Evolutionary conservation across 2,888 invertebrate genomes (phyloP), one percentile per base, ranked within the genome.

Genomic region (Fragum whitleyi): DNA sequence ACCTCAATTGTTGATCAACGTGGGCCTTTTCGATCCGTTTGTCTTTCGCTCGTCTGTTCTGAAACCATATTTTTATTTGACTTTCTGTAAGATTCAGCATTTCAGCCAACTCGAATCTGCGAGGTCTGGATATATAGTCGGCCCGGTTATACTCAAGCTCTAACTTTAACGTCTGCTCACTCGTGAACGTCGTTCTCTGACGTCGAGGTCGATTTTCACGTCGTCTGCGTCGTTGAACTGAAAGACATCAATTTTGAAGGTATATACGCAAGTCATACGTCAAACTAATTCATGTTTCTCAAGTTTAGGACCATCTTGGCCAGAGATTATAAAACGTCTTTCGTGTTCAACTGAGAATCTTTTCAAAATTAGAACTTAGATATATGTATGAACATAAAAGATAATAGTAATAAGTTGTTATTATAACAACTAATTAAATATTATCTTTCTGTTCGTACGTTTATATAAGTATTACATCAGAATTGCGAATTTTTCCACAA

Each of bases 21-120:
- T 98, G 98, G 0, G 98, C 98, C 92, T 98, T 98, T 93, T 98
- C 98, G 87, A 98, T 97, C 85, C 98, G 95, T 94, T 98, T 98
- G 94, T 98, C 98, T 94, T 98, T 98, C 29, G 98, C 98, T 88
- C 98, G 95, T 85, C 98, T 95, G 94, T 98, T 98, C 94, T 98
- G 98, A 94, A 98, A 98, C 97, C 97, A 97, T 79, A 97, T 97
- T 94, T 97, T 97, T 88, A 97, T 97, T 94, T 97, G 94, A 96
- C 97, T 97, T 93, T 97, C 97, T 0, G 96, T 96, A 55, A 95
- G 91, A 55, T 93, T 92, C 59, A 97, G 94, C 3, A 96, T 94
- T 91, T 96, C 96, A 0, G 97, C 97, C 83, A 97, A 94, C 93
- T 97, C 97, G 91, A 96, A 97, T 85, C 97, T 95, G 90, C 97